phyloP scores from a whole-genome alignment of 2,113 vertebrate genomes.

The Campylomormyrus tamandua region DNA sequence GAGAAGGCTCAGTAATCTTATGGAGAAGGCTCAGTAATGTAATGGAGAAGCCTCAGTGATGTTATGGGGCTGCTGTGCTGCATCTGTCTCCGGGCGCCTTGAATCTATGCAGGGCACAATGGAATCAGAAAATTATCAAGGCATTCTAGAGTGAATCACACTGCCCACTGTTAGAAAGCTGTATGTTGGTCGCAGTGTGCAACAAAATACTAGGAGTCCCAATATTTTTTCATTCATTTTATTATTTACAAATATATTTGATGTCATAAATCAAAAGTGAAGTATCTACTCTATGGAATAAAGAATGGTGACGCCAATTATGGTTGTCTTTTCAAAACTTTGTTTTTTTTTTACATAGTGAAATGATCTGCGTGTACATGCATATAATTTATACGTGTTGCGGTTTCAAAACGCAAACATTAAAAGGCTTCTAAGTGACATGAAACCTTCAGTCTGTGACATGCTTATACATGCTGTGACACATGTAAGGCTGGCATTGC shows the following conservation, averaged over 20 bases:
- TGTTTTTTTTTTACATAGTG: neutral
- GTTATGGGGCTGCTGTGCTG: neutral
- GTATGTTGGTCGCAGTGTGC: neutral
- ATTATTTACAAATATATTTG: neutral
- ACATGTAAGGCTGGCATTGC: neutral
- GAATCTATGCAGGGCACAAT: neutral
- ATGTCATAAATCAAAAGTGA: neutral
- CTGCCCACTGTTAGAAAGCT: neutral
- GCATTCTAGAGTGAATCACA: neutral
- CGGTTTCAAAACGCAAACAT: neutral
- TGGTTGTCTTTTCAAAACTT: neutral
- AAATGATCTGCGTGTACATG: neutral
- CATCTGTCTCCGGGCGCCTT: neutral
- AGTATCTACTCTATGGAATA: neutral
- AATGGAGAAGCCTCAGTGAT: too few species aligned
- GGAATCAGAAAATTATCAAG: neutral
- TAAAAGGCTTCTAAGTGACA: neutral
- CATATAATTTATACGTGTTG: neutral
- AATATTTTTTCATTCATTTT: neutral
- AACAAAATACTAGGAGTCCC: neutral
- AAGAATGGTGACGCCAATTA: neutral
- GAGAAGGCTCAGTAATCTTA: neutral
- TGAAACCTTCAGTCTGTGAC: neutral
- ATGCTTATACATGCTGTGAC: neutral
- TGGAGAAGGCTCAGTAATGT: neutral